Evolutionary conservation across 2,888 invertebrate species (phyloP), one percentile per base, ranked within the genome.

Genomic region (Rhorus exstirpatorius): DNA sequence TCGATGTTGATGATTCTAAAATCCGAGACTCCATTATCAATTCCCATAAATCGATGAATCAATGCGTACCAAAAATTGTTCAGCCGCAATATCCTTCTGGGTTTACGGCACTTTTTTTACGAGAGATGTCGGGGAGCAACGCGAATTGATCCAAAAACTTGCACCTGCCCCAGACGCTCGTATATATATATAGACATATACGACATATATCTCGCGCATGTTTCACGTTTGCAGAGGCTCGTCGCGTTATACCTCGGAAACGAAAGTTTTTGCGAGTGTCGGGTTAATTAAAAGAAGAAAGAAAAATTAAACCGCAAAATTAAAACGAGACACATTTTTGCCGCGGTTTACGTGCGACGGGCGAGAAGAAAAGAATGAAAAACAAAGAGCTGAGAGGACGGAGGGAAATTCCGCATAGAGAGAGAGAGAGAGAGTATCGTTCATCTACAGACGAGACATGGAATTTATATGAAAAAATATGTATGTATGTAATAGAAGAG

Each of bases 291-390:
- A 38, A 90, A 90, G 91, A 91, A 91, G 91, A 91, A 91, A 91
- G 91, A 91, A 91, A 91, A 91, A 91, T 91, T 90, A 91, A 90
- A 91, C 87, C 89, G 88, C 91, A 87, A 91, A 90, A 91, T 91
- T 90, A 89, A n/a, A 91, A 90, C 88, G 84, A 75, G 79, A 83
- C 72, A 61, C 78, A 80, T 82, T 79, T 80, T 77, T 68, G 63
- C 68, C 68, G 58, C 77, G 75, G 70, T 76, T 68, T 67, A 61
- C 53, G 60, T 49, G 70, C 12, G 8, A 53, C 12, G 12, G 19
- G 26, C 8, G n/a, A 44, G 55, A 60, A 35, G 31, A 17, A 35
- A 24, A 38, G 17, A 46, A 17, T 35, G 14, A 24, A 53, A 74
- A 65, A 63, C 55, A 14, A 12, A 26, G 61, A 65, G 21, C 71